These are phyloP conservation scores for Dusona sp. DNA, from an alignment of 2,888 invertebrate species.

Conservation along the genomic window DNA sequence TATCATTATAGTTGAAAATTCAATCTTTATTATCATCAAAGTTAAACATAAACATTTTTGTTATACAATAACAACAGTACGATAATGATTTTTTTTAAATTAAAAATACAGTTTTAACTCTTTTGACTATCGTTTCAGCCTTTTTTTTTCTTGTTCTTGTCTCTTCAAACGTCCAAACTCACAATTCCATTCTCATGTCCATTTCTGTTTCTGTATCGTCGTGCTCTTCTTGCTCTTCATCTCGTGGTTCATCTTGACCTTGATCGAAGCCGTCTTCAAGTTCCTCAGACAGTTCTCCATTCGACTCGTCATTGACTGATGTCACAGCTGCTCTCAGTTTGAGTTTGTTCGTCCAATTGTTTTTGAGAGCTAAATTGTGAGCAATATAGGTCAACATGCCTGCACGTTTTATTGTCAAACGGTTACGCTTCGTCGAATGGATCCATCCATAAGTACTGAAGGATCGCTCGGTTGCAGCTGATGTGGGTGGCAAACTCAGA, in stretches of 20 bases:
- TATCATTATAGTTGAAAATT: too few species aligned
- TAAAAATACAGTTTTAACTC: slow-evolving; percentile 1
- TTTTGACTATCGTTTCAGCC: slow-evolving; percentile 13
- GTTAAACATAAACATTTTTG: slow-evolving; percentile 7
- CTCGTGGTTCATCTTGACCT: slow-evolving; percentile 14
- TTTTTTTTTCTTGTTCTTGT: slow-evolving; percentile 16
- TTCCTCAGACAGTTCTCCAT: slow-evolving; percentile 22
- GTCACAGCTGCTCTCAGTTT: slow-evolving; percentile 8
- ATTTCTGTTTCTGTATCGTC: slow-evolving; percentile 2
- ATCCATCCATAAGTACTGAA: slow-evolving; percentile 75
- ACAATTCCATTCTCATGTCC: slow-evolving; percentile 19
- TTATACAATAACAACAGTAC: slow-evolving; percentile 10
- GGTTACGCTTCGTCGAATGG: slow-evolving; percentile 73
- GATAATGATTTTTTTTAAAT: slow-evolving; percentile 5
- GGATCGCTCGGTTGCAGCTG: slow-evolving; percentile 74
- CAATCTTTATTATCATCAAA: too few species aligned
- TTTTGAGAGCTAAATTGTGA: slow-evolving; percentile 62
- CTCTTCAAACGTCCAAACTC: background rate
- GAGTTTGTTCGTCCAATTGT: slow-evolving; percentile 14
- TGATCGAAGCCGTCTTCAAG: slow-evolving; percentile 35
- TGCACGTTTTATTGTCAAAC: slow-evolving; percentile 70
- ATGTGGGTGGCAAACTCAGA: slow-evolving; percentile 70
- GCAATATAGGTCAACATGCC: slow-evolving; percentile 70
- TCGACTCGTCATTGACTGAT: slow-evolving; percentile 16
- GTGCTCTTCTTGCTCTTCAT: slow-evolving; percentile 21